Evolutionary conservation across 2,888 invertebrate species (phyloP).

Genomic region (Perizoma flavofasciatum): DNA sequence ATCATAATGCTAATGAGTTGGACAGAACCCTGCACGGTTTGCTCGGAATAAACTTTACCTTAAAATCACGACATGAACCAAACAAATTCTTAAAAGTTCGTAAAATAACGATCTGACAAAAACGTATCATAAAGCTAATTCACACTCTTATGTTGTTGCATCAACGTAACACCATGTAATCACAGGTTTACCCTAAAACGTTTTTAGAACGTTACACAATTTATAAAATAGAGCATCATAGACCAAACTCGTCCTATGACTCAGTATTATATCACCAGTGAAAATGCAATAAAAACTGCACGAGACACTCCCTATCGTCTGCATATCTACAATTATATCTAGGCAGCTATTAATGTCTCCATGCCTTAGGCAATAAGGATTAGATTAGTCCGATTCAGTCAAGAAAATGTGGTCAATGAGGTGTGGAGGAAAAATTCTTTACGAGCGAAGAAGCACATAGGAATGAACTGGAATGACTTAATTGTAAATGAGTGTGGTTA

Average conservation of each 20-base stretch:
- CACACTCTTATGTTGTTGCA: too few species aligned
- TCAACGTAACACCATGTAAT: too few species aligned
- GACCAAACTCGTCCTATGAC: conserved; percentile 24
- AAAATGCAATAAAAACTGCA: conserved; percentile 57
- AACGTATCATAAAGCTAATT: too few species aligned
- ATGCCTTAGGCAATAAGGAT: conserved; percentile 6
- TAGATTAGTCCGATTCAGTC: conserved; percentile 3
- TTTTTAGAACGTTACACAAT: conserved; percentile 29
- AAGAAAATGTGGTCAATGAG: conserved; percentile 14
- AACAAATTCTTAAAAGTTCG: too few species aligned
- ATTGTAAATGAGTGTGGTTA: conserved; percentile 10
- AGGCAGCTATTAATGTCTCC: conserved; percentile 2
- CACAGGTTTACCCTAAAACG: too few species aligned
- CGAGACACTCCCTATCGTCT: conserved; percentile 32
- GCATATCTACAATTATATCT: conserved; percentile 24
- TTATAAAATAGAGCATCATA: conserved; percentile 31
- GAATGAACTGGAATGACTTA: conserved; percentile 17
- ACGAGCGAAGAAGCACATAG: conserved; percentile 28
- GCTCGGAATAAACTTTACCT: too few species aligned
- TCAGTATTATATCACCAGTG: conserved; percentile 57
- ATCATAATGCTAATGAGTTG: too few species aligned
- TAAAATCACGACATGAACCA: too few species aligned
- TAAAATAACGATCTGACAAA: too few species aligned
- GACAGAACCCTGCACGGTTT: too few species aligned
- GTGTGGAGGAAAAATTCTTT: conserved; percentile 37